Evolutionary conservation across 2,797 vertebrate species (phyloP).

Genomic region (Acipenser ruthenus): DNA sequence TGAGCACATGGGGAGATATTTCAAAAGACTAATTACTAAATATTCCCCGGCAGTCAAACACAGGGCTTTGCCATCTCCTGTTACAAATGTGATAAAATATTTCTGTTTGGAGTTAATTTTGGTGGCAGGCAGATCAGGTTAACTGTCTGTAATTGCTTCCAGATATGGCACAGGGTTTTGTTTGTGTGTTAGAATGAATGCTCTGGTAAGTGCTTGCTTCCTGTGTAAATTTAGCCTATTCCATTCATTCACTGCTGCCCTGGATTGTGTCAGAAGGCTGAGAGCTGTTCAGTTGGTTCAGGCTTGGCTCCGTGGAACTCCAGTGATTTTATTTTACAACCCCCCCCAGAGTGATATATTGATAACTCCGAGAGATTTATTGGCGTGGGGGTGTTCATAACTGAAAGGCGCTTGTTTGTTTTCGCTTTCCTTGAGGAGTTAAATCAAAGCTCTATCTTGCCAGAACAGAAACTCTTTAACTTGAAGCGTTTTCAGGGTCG

Average conservation of each 20-base stretch:
- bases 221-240: constrained; percentile 82
- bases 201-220: constrained; percentile 83
- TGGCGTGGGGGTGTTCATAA: constrained; percentile 23
- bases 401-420: constrained; percentile 29
- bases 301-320: constrained; percentile 14
- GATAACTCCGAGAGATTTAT: constrained; percentile 28
- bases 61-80: constrained; percentile 56
- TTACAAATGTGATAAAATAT: constrained; percentile 75
- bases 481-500: constrained; percentile 18
- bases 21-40: constrained; percentile 75
- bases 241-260: constrained; percentile 68
- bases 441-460: constrained; percentile 32
- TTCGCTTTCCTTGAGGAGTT: constrained; percentile 31
- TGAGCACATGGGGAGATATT: constrained; percentile 47
- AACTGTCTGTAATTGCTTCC: constrained; percentile 90
- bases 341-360: constrained; percentile 27
- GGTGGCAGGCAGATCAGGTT: constrained; percentile 86
- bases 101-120: constrained; percentile 82
- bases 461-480: constrained; percentile 21
- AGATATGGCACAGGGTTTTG: constrained; percentile 74
- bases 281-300: constrained; percentile 22
- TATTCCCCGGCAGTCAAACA: constrained; percentile 71
- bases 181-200: constrained; percentile 75
- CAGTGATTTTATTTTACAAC: not conserved
- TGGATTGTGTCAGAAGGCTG: constrained; percentile 71